Conservation (phyloP, 37 sponge, comb jelly and placozoan species). For the Beroe forskalii region DNA sequence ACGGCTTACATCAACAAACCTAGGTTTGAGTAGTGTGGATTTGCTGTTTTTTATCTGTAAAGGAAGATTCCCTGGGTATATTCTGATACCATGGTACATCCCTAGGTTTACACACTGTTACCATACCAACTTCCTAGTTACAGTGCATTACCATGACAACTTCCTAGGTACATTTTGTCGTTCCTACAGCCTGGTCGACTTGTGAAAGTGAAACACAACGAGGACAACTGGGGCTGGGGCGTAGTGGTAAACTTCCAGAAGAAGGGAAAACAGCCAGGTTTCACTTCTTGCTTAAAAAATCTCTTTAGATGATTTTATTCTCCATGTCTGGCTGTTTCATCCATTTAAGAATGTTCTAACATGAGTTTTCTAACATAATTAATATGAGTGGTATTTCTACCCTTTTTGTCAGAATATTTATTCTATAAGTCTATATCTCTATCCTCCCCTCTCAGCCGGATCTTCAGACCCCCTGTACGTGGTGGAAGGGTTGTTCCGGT, state of each 20-base stretch:
- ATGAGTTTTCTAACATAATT: not conserved
- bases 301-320: too few species aligned
- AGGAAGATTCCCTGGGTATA: too few species aligned
- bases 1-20: conserved; percentile 57
- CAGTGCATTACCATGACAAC: not conserved
- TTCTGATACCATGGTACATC: too few species aligned
- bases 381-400: too few species aligned
- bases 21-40: not conserved
- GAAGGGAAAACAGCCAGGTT: conserved; percentile 77
- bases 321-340: too few species aligned
- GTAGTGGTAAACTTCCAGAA: conserved; percentile 93
- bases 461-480: conserved; percentile 75
- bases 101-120: too few species aligned
- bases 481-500: conserved; percentile 82
- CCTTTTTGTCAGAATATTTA: too few species aligned
- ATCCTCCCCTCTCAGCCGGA: conserved; percentile 38
- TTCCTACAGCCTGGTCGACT: conserved; percentile 95
- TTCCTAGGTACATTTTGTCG: conserved; percentile 84
- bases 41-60: too few species aligned
- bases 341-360: not conserved
- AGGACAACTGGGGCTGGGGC: conserved; percentile 97
- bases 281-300: too few species aligned
- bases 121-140: too few species aligned
- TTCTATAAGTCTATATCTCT: too few species aligned
- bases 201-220: conserved; percentile 76